Conservation (phyloP, 1,140 invertebrate species). For the Drosophila kepulauana region DNA sequence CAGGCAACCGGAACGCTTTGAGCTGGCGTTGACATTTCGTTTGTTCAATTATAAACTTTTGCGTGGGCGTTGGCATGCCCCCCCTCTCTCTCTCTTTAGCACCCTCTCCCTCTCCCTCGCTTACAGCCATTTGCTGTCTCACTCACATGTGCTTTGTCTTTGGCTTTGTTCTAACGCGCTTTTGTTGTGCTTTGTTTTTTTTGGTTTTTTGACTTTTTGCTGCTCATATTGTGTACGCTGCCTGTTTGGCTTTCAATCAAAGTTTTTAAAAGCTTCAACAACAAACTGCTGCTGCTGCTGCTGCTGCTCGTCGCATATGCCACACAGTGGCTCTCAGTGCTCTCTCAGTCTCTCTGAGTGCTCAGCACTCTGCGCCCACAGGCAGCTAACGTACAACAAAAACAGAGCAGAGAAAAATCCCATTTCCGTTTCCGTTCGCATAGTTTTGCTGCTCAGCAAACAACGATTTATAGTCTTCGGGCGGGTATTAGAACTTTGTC, state of each 20-base stretch:
- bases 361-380: slow-evolving; percentile 36
- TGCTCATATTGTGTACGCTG: slow-evolving; percentile 52
- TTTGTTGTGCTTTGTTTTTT: slow-evolving; percentile 66
- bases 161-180: slow-evolving; percentile 68
- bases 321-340: slow-evolving; percentile 28
- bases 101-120: background rate
- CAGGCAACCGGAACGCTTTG: slow-evolving; percentile 52
- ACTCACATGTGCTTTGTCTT: slow-evolving; percentile 36
- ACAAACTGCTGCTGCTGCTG: slow-evolving; percentile 48
- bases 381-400: slow-evolving; percentile 1
- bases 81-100: background rate
- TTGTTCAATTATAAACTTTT: slow-evolving; percentile 82
- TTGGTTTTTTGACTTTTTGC: slow-evolving; percentile 46
- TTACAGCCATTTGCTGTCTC: slow-evolving; percentile 21
- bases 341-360: slow-evolving; percentile 2
- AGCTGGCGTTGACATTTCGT: slow-evolving; percentile 79
- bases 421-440: slow-evolving; percentile 74
- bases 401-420: slow-evolving; percentile 34
- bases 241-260: slow-evolving; percentile 80
- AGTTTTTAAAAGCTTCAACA: slow-evolving; percentile 79
- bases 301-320: slow-evolving; percentile 53
- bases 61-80: slow-evolving; percentile 48
- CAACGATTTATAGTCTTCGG: slow-evolving; percentile 50
- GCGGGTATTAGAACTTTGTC: slow-evolving; percentile 42
- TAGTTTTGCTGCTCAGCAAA: slow-evolving; percentile 46